Evolutionary conservation across 2,888 invertebrate genomes (phyloP), one percentile per base, ranked within the genome.

Genomic region (Macropis europaea): DNA sequence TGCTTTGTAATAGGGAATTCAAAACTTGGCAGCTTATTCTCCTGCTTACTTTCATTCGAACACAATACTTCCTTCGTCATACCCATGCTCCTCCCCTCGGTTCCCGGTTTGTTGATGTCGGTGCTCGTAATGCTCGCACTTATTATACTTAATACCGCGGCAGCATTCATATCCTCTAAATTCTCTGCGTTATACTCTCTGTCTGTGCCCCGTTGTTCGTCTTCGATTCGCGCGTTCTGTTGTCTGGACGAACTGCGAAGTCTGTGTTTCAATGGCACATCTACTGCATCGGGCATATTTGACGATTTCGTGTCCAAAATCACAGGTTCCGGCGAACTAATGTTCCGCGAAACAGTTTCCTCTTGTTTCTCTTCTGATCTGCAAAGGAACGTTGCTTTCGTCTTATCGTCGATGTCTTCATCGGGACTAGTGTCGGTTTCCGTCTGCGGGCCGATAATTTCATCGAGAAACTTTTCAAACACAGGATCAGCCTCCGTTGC

Each of bases 401-500:
- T 24, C 43, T 63, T 82, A 3, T 40, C n/a, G 61, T 85, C 84
- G 2, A 60, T 67, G 34, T 86, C 86, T 36, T 87, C 87, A 38
- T 87, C 87, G 1, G 85, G 87, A 67, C 86, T 87, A 15, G 85
- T 84, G 28, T 89, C 88, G 0, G 81, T 81, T 47, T 86, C 87
- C 4, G 2, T 34, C 3, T 72, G 4, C 0, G 73, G 67, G 0
- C 79, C 77, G 22, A 92, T 89, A 17, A 91, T 89, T 67, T 91
- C 92, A 24, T 90, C 87, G 2, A 92, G 77, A 68, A 92, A 87
- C 61, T 90, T 86, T 66, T 92, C 91, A 80, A 92, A 92, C 26
- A 90, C 84, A 1, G 92, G 92, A 86, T 92, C 92, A 24, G 89
- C 86, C 73, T 91, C 91, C 2, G 92, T 92, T 62, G 90, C 90